phyloP scores from a whole-genome alignment of 2,113 vertebrate species.

The Puma concolor region DNA sequence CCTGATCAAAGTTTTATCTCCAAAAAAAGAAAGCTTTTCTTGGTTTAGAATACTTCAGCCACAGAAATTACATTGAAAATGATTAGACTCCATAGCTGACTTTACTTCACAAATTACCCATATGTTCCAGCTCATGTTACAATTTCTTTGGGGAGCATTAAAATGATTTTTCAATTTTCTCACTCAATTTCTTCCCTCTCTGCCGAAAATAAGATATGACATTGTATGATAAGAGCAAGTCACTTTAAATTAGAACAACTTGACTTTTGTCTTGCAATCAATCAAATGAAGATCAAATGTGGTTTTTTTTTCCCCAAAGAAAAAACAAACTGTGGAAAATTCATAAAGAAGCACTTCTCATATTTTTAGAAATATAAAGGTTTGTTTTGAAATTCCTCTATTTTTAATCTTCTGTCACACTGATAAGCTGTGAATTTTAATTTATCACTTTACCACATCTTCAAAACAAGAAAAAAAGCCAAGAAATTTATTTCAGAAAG shows the following conservation, averaged over 20 bases:
- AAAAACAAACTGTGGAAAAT: conserved; percentile 41
- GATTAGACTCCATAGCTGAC: neutral
- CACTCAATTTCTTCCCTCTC: conserved; percentile 63
- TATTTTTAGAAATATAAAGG: conserved; percentile 51
- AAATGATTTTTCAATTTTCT: conserved; percentile 75
- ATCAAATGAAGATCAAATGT: conserved; percentile 41
- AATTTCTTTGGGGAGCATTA: conserved; percentile 60
- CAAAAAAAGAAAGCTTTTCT: neutral
- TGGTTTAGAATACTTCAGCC: conserved; percentile 42
- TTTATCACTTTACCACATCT: conserved; percentile 54
- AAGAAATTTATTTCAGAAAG: conserved; percentile 40
- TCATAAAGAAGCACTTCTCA: conserved; percentile 35
- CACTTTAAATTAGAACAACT: conserved; percentile 72
- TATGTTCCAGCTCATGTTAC: conserved; percentile 56
- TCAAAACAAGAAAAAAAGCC: conserved; percentile 13
- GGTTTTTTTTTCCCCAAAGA: neutral
- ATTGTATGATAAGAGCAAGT: conserved; percentile 71
- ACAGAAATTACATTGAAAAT: neutral
- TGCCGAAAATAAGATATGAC: conserved; percentile 79
- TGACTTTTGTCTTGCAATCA: conserved; percentile 42
- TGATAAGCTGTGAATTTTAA: conserved; percentile 73
- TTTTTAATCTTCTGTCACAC: conserved; percentile 67
- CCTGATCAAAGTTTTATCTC: conserved; percentile 31
- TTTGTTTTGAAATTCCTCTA: conserved; percentile 60
- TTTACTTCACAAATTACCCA: conserved; percentile 51